phyloP scores from a whole-genome alignment of 2,113 vertebrate genomes.

The Oncorhynchus mykiss region DNA sequence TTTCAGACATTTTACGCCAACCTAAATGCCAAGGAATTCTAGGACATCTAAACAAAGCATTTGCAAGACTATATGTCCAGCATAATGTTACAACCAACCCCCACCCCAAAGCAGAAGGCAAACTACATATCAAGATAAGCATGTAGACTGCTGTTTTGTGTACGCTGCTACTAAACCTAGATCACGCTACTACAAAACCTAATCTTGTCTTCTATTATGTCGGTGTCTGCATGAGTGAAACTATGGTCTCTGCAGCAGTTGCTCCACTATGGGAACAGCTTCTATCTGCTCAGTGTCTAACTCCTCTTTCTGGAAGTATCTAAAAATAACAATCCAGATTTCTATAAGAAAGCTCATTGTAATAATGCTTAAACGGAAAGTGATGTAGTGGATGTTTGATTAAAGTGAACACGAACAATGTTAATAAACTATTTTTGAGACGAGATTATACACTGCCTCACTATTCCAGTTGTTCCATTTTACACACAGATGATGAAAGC shows the following conservation, averaged over 20 bases:
- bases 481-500: no score
- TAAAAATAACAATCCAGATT: slow-evolving; percentile 55
- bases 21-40: slow-evolving; percentile 15
- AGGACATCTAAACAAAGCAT: slow-evolving; percentile 3
- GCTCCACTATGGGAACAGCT: slow-evolving; percentile 38
- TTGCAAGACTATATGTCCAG: background rate
- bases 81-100: slow-evolving; percentile 4
- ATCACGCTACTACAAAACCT: slow-evolving; percentile 1
- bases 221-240: slow-evolving; percentile 46
- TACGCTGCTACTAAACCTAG: slow-evolving; percentile 7
- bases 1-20: background rate
- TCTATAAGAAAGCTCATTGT: slow-evolving; percentile 57
- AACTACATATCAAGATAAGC: slow-evolving; percentile 30
- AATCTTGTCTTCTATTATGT: slow-evolving; percentile 33
- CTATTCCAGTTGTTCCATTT: slow-evolving; percentile 1
- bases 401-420: slow-evolving; percentile 62
- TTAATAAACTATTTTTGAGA: slow-evolving; percentile 75
- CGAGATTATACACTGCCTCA: slow-evolving; percentile 16
- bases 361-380: slow-evolving; percentile 61
- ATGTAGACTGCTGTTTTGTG: slow-evolving; percentile 46
- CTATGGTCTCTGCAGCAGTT: slow-evolving; percentile 20
- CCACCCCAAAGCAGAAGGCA: slow-evolving; percentile 11
- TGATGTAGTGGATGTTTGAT: slow-evolving; percentile 61
- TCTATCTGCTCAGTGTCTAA: slow-evolving; percentile 48
- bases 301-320: slow-evolving; percentile 49